A percentile compares a stretch with the other conserved stretches of the same genome.
phyloP scores from a whole-genome alignment of 2,888 invertebrate species.

The Tetheella fluctuosa region DNA sequence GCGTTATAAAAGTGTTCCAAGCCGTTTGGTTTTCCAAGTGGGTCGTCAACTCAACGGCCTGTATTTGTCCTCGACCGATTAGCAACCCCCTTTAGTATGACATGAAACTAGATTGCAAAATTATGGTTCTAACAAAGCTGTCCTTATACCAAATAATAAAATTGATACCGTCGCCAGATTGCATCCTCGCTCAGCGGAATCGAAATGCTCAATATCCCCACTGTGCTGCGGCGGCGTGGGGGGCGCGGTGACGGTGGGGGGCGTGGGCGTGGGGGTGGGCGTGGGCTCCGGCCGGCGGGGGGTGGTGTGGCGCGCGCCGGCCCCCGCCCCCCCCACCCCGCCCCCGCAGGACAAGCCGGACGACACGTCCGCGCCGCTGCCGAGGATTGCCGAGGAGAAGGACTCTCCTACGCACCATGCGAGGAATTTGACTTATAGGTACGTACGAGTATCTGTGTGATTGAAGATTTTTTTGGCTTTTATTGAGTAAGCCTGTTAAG shows the following conservation, averaged over 20 bases:
- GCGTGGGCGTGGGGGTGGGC: slow-evolving; percentile 40
- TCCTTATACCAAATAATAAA: too few relatives aligned
- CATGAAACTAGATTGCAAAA: too few relatives aligned
- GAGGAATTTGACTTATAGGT: slow-evolving; percentile 62
- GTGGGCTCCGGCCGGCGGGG: slow-evolving; percentile 60
- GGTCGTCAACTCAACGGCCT: too few relatives aligned
- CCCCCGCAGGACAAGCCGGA: slow-evolving; percentile 66
- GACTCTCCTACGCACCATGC: slow-evolving; percentile 89
- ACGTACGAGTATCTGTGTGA: not conserved
- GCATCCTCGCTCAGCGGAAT: slow-evolving; percentile 95
- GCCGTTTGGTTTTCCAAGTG: too few relatives aligned
- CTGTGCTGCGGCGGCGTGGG: slow-evolving; percentile 86
- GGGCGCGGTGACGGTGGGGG: slow-evolving; percentile 51
- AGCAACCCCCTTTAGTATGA: too few relatives aligned
- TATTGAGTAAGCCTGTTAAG: too few relatives aligned
- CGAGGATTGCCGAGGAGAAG: slow-evolving; percentile 94
- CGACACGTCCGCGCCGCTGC: slow-evolving; percentile 85
- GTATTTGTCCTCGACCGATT: too few relatives aligned
- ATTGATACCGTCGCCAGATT: slow-evolving; percentile 73
- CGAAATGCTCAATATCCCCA: slow-evolving; percentile 93
- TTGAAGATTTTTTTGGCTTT: too few relatives aligned
- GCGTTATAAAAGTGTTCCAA: too few relatives aligned
- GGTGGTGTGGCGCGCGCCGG: slow-evolving; percentile 58
- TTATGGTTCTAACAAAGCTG: too few relatives aligned
- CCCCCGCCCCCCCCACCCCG: slow-evolving; percentile 68